These are phyloP conservation scores for Sternarchorhynchus goeldii DNA, from an alignment of 2,797 vertebrate genomes.

Conservation along the genomic window DNA sequence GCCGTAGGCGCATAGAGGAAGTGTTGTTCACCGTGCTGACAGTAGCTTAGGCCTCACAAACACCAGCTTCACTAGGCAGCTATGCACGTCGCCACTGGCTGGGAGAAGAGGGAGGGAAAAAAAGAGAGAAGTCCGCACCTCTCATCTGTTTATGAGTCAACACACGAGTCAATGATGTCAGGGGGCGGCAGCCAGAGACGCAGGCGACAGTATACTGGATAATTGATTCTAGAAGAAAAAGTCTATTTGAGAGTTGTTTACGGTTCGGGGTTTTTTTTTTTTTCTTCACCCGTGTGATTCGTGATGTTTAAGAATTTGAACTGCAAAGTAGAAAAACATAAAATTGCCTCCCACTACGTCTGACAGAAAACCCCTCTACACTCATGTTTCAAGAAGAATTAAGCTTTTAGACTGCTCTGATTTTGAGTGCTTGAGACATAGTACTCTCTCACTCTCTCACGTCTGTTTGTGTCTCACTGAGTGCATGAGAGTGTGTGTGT, in stretches of 20 bases:
- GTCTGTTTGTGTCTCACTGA: constrained; percentile 47
- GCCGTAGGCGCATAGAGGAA: constrained; percentile 56
- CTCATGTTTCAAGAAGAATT: constrained; percentile 46
- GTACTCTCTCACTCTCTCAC: constrained; percentile 48
- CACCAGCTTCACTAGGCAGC: constrained; percentile 61
- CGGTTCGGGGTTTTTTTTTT: constrained; percentile 23
- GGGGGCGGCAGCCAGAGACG: constrained; percentile 54
- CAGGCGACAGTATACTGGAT: constrained; percentile 52
- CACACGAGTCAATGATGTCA: constrained; percentile 63
- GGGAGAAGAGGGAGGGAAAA: constrained; percentile 42
- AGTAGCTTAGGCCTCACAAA: constrained; percentile 58
- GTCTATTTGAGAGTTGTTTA: constrained; percentile 45
- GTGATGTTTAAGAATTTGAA: constrained; percentile 44
- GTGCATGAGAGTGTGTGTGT: not conserved
- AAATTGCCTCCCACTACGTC: constrained; percentile 31
- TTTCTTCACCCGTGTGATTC: not conserved
- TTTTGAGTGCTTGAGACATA: constrained; percentile 42
- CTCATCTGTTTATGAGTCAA: constrained; percentile 66
- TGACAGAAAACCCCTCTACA: constrained; percentile 29
- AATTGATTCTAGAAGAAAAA: constrained; percentile 54
- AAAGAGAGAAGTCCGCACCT: constrained; percentile 59
- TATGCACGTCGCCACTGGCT: constrained; percentile 53
- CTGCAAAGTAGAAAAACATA: constrained; percentile 46
- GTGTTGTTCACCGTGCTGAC: constrained; percentile 64
- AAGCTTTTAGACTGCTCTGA: constrained; percentile 35